A percentile compares a stretch with the other conserved stretches of the same genome.
Conservation (phyloP, 2,113 vertebrate species). For the Otolemur garnettii region DNA sequence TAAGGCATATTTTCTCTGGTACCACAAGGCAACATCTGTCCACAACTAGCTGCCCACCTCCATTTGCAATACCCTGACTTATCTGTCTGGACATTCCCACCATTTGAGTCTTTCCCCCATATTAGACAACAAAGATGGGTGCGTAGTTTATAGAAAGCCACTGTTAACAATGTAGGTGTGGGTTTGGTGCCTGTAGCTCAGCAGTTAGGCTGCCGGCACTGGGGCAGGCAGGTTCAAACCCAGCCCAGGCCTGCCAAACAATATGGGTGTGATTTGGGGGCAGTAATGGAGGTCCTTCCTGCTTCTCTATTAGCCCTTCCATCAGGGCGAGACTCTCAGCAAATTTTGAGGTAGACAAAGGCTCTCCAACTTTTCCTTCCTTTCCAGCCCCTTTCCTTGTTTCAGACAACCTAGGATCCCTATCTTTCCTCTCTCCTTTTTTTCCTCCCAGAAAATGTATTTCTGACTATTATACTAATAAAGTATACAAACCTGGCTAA, state of each 20-base stretch:
- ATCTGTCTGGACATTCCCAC: neutral
- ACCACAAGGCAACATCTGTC: neutral
- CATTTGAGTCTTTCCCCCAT: neutral
- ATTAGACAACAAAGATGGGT: neutral
- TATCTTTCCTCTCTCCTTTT: neutral
- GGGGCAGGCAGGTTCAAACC: too few relatives aligned
- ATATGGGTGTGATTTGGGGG: neutral
- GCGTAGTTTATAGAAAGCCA: neutral
- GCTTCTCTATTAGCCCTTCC: neutral
- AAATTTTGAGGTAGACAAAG: neutral
- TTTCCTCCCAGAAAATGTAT: neutral
- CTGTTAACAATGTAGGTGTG: neutral
- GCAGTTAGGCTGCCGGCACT: too few relatives aligned
- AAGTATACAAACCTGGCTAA: neutral
- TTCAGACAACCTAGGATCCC: neutral
- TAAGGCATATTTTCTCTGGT: neutral
- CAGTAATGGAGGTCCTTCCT: neutral
- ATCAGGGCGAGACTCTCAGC: neutral
- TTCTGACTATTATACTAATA: neutral
- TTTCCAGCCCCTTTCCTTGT: neutral
- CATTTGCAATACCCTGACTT: neutral
- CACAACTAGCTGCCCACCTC: neutral
- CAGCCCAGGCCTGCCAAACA: neutral
- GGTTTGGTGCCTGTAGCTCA: too few relatives aligned
- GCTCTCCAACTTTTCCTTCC: neutral